Evolutionary conservation across 53 echinoderm and acorn worm species (phyloP), one percentile per base, ranked within the genome.

Genomic region (Apostichopus leukothele): DNA sequence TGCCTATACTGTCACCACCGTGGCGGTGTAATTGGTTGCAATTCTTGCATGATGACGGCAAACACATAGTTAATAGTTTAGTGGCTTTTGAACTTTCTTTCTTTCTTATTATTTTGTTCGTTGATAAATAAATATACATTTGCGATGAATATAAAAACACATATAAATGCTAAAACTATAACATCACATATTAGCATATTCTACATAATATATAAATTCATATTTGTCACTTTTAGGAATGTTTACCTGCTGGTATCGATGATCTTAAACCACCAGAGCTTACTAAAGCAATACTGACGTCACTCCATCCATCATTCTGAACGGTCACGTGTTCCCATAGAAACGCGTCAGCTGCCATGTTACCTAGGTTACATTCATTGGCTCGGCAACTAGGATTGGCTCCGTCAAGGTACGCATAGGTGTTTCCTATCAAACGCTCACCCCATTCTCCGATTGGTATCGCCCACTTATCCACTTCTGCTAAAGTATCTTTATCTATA

Each of bases 301-400:
- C 89, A 89, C 89, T 91, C 91, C 91, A 91, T 9, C 88, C 84
- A 63, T 83, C 76, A 57, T 74, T 80, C 51, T 73, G 74, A 21
- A 74, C 53, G 5, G 83, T 91, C 39, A 91, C 59, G 89, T 91
- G 53, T n/a, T 89, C 88, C 52, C 75, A 75, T 51, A 91, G 19
- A 89, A 89, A 89, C 73, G 91, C 91, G n/a, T 91, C 91, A 16
- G 91, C 89, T 12, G 84, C 60, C 26, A 91, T 84, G 76, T 91
- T 91, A 16, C 91, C 91, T 20, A 91, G 73, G 55, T 89, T 89
- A 63, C 91, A 91, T 63, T 91, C 91, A 1, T 13, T 52, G 59
- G 88, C 51, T 4, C 88, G 88, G 22, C 88, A 77, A 16, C 83
- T 76, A 16, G 74, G 79, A 13, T 75, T 83, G 13, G 81, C 75